These are phyloP conservation scores for Nineta flava DNA, from an alignment of 2,888 invertebrate genomes.

Conservation along the genomic window DNA sequence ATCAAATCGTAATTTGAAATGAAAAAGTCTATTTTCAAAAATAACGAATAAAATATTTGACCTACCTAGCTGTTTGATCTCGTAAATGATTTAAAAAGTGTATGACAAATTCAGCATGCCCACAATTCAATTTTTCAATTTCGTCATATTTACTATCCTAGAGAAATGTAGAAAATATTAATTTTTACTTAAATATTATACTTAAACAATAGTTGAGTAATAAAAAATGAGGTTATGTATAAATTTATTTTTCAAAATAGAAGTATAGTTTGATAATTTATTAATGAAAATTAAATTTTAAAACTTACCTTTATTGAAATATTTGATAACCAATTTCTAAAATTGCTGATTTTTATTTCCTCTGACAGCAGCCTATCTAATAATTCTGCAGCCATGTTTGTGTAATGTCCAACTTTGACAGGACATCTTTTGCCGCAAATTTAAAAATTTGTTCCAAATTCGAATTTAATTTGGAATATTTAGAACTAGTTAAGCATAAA, in stretches of 20 bases:
- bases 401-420: background rate
- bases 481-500: too few species aligned
- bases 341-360: background rate
- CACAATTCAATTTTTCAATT: background rate
- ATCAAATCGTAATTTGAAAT: too few species aligned
- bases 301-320: background rate
- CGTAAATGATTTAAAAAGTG: slow-evolving; percentile 4
- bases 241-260: background rate
- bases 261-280: background rate
- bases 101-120: slow-evolving; percentile 1
- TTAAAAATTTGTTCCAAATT: too few species aligned
- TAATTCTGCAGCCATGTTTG: background rate
- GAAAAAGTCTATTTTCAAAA: background rate
- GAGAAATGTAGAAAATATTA: background rate
- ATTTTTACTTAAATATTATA: background rate
- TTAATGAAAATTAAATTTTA: background rate
- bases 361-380: background rate
- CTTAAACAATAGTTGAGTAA: background rate
- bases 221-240: background rate
- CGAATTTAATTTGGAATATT: too few species aligned
- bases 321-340: background rate
- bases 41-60: background rate
- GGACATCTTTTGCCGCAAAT: too few species aligned
- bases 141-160: background rate
- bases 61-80: slow-evolving; percentile 4